Evolutionary conservation across 2,797 vertebrate species (phyloP).

Genomic region (Phoxinus dragarum): DNA sequence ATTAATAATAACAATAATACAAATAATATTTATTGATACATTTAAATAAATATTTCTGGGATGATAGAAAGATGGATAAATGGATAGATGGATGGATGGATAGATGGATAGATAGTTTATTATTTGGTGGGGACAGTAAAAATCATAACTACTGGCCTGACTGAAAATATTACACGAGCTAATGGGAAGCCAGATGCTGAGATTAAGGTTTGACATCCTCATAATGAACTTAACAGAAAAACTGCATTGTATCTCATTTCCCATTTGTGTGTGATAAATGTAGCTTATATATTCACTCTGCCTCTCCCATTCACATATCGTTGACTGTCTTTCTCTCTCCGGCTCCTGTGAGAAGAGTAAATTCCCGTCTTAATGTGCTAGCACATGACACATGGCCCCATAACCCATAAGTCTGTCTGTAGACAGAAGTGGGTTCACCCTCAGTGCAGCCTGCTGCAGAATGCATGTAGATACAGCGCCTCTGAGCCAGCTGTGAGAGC

Average conservation of each 20-base stretch:
- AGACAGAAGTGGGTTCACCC: slow-evolving; percentile 63
- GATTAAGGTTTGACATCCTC: neutral
- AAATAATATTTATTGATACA: too few species aligned
- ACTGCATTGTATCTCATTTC: neutral
- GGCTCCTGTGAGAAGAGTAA: slow-evolving; percentile 42
- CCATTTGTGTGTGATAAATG: neutral
- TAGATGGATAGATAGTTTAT: too few species aligned
- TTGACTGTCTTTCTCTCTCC: neutral
- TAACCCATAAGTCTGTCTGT: slow-evolving; percentile 41
- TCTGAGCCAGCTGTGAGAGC: slow-evolving; percentile 40
- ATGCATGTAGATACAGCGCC: slow-evolving; percentile 52
- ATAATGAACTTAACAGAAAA: neutral
- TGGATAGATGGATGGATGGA: too few species aligned
- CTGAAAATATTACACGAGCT: neutral
- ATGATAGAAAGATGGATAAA: too few species aligned
- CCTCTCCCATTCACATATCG: neutral
- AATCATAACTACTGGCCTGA: too few species aligned
- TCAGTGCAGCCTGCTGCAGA: slow-evolving; percentile 66
- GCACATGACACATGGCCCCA: slow-evolving; percentile 40
- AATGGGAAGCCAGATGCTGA: neutral
- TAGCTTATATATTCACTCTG: neutral
- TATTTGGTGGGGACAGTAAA: too few species aligned
- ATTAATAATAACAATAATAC: too few species aligned
- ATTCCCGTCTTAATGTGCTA: slow-evolving; percentile 49
- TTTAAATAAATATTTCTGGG: too few species aligned